phyloP scores from a whole-genome alignment of 2,888 invertebrate species.

The Aradus depressus region DNA sequence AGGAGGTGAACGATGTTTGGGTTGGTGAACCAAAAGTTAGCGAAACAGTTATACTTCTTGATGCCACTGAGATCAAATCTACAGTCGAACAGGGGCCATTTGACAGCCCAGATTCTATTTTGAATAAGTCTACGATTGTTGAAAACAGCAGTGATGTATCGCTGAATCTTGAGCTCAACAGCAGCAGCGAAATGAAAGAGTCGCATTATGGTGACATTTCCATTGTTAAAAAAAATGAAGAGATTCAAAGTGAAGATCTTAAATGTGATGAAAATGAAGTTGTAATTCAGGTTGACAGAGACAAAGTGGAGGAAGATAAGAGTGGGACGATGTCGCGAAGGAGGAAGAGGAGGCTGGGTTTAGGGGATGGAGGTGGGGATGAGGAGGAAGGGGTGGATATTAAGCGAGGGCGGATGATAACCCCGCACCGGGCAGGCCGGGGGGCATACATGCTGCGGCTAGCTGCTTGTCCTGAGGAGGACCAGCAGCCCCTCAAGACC shows the following conservation, averaged over 20 bases:
- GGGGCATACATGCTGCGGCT: constrained; percentile 2
- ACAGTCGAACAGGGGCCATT: too few species aligned
- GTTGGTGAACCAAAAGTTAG: too few species aligned
- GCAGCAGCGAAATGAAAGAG: too few species aligned
- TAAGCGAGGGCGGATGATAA: constrained; percentile 1
- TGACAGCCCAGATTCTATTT: too few species aligned
- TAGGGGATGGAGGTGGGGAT: not conserved
- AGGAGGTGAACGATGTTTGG: too few species aligned
- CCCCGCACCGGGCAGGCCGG: constrained; percentile 3
- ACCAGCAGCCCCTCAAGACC: not conserved
- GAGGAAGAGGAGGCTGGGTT: not conserved
- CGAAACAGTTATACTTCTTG: too few species aligned
- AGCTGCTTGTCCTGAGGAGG: constrained; percentile 6
- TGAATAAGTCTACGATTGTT: too few species aligned
- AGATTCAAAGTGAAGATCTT: not conserved
- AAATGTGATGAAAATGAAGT: constrained; percentile 12
- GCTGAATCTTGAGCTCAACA: too few species aligned
- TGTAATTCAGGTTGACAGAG: not conserved
- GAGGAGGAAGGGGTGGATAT: constrained; percentile 4
- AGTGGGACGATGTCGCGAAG: not conserved
- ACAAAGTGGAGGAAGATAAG: not conserved
- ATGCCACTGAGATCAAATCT: too few species aligned
- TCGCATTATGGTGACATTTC: too few species aligned
- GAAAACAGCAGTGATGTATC: too few species aligned
- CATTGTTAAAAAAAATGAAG: constrained; percentile 2